Base-by-base conservation (phyloP, 2,888 invertebrate genomes). In the Lasiommata megera region DNA sequence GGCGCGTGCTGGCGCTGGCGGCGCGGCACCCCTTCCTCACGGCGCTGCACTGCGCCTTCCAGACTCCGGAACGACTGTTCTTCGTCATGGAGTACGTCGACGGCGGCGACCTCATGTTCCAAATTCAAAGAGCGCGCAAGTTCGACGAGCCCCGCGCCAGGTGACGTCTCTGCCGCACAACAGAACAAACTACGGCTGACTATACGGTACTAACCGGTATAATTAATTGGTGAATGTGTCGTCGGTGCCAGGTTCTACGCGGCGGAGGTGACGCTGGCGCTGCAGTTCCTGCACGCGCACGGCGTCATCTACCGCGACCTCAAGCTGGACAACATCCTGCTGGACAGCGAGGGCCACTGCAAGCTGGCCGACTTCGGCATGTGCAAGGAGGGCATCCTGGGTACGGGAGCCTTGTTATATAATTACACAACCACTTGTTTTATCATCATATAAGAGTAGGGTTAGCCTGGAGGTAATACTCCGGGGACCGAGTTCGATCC, bases 21-120 rank as follows among this genome's bases (percentile, higher is more conserved):
- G 99, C 99, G 63, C 96, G 96, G 66, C 99, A 99, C 92, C 99
- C 99, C 56, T 99, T 99, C 92, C 94, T 99, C 65, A 99, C 99
- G 65, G 98, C 98, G 72, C 93, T 99, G 74, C 97, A 98, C 92
- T 98, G 96, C 78, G 98, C 97, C 92, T 99, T 98, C 93, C 99
- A 99, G 91, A 99, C 99, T 56, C 93, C 94, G 88, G 98, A 98
- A 83, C 94, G 98, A 9, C 92, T 99, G 67, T 99, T 99, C 93
- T 99, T 99, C 91, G 98, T 99, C 67, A 99, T 99, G 99, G 99
- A 99, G 91, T 99, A 99, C 88, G 99, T 99, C 54, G 81, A 99
- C 88, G 99, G 99, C 69, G 99, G 99, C 70, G 99, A 97, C 91
- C 93, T 99, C 73, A 99, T 99, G 98, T 99, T 99, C 92, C 99